Base-by-base conservation (phyloP, 2,797 vertebrate species). In the Varecia variegata region DNA sequence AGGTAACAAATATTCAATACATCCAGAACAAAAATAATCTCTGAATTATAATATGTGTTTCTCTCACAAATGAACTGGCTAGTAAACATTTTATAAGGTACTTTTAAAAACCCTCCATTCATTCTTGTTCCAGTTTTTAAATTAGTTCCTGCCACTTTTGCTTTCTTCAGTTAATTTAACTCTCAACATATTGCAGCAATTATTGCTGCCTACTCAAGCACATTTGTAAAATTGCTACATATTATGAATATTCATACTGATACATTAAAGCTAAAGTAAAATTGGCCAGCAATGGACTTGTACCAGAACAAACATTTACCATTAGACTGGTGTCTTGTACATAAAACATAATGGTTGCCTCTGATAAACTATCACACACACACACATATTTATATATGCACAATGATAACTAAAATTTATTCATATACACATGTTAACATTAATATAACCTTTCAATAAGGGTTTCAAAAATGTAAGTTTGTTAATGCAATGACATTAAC, bases 121-220 rank as follows among this genome's bases (percentile, higher is more conserved):
- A 27, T 86, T 71, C 23, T 94, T 93, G 21, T 45, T 74, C 73
- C 56, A 95, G 50, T 25, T 95, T 97, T 97, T 96, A 92, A 97
- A 97, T 96, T 97, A 97, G 81, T 97, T 92, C n/a, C 93, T 97
- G 62, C 25, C 35, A 95, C 17, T 96, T 97, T 96, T 93, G 58
- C 65, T 95, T 97, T 92, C 86, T 95, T 96, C 80, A 95, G 45
- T 67, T 94, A 97, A 97, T 97, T 96, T 97, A 97, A 93, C 20
- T 71, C n/a, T 90, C 96, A 97, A 95, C n/a, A 73, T 92, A 79
- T 81, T 96, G 74, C 11, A 96, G 43, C 52, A 97, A 96, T 95
- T 97, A 95, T 81, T 89, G 35, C n/a, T 95, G 84, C 23, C 38
- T 97, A 92, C 96, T 94, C 60, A 91, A 86, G 76, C 40, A 96